Evolutionary conservation across 1,140 invertebrate genomes (phyloP), one percentile per base, ranked within the genome.

Genomic region (honey bee (Apis mellifera)): DNA sequence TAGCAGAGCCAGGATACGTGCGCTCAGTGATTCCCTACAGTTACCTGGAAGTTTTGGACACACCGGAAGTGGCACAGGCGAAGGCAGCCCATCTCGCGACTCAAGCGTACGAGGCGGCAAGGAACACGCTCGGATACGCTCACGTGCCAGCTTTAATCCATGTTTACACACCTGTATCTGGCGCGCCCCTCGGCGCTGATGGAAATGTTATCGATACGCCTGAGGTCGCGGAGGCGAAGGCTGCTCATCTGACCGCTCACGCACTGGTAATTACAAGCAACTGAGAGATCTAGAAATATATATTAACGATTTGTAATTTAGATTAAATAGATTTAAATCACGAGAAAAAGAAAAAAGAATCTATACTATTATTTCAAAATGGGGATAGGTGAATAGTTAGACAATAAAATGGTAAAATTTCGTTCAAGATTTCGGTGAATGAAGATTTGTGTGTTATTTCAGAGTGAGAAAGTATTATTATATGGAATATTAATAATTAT

Each of bases 211-310:
- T 95, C 23, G 95, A 96, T 72, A 95, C 95, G 26, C 95, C 95
- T 69, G 95, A 96, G 87, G 96, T 96, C 12, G 95, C 95, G 78
- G 93, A 95, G 73, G 95, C 95, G 66, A 95, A 95, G 87, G 95
- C 95, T 77, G 94, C 94, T 50, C 95, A 96, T 91, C 93, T 94
- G 76, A 94, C 95, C 70, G 95, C 95, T 70, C 94, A 95, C 84
- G 92, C 91, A 9, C 87, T 91, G 88, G 91, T 84, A 86, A 75
- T 82, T 52, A 19, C 9, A 12, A 23, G 19, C 17, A 59, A 78
- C 19, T 32, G 50, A 19, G 1, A 19, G 23, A 13, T 9, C 19
- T 68, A 42, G 9, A 17, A 68, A 68, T 19, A 8, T 19, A 8
- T 26, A 26, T 26, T 17, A 65, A 32, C 19, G 26, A 3, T 32